phyloP scores from a whole-genome alignment of 2,797 vertebrate species.

The Vireo griseus region DNA sequence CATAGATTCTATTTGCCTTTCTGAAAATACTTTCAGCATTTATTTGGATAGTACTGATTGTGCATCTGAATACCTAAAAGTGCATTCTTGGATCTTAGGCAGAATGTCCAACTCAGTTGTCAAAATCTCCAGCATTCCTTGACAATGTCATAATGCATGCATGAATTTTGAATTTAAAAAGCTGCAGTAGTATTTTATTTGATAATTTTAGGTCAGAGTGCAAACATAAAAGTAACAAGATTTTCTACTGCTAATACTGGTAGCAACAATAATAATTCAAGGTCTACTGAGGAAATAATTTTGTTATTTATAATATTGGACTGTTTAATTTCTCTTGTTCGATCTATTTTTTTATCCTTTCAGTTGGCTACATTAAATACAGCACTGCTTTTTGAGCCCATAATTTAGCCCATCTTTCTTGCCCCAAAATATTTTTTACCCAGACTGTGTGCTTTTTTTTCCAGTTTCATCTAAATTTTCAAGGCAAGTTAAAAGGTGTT shows the following conservation, averaged over 20 bases:
- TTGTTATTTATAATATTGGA: not conserved
- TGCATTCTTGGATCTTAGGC: not conserved
- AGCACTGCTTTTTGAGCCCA: not conserved
- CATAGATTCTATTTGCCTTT: not conserved
- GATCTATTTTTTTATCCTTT: not conserved
- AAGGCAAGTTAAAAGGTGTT: not conserved
- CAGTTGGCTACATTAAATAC: not conserved
- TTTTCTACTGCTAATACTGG: not conserved
- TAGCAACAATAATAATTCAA: not conserved
- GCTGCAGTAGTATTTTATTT: not conserved
- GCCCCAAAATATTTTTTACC: not conserved
- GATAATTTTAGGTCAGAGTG: not conserved
- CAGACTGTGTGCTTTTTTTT: not conserved
- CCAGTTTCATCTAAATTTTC: not conserved
- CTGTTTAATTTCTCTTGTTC: not conserved
- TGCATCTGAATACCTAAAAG: not conserved
- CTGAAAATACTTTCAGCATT: not conserved
- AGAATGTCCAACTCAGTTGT: not conserved
- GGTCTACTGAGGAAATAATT: not conserved
- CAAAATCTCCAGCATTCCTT: not conserved
- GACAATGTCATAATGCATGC: rapidly evolving
- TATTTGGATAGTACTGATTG: not conserved
- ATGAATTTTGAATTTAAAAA: not conserved
- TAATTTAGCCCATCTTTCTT: not conserved
- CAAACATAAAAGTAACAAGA: not conserved